A percentile compares a stretch with the other conserved stretches of the same genome.
Conservation (phyloP, 1,140 invertebrate genomes). For the Drosophila nannoptera region DNA sequence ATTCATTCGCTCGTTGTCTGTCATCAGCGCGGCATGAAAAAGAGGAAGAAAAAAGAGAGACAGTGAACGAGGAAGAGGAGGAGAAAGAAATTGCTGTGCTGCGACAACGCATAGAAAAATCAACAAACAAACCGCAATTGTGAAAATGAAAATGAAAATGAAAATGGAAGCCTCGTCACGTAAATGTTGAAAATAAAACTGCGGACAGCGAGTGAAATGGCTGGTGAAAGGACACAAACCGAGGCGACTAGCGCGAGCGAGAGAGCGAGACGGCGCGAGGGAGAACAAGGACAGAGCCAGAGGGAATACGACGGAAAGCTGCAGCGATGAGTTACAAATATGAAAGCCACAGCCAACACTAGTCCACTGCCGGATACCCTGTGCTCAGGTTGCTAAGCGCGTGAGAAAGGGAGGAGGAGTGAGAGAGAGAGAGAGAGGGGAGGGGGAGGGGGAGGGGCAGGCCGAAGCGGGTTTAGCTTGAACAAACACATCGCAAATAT, state of each 20-base stretch:
- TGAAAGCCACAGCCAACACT: neutral
- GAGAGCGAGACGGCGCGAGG: neutral
- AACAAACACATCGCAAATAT: no score
- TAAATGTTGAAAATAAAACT: slow-evolving; percentile 24
- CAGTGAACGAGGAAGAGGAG: neutral
- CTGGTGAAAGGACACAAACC: neutral
- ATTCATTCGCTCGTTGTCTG: neutral
- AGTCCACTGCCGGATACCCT: slow-evolving; percentile 1
- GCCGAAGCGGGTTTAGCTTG: no score
- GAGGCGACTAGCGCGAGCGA: neutral
- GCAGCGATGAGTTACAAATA: neutral
- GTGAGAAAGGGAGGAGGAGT: no score
- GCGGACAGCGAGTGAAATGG: slow-evolving; percentile 5
- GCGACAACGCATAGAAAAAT: slow-evolving; percentile 40
- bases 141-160: slow-evolving; percentile 37
- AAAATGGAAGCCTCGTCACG: slow-evolving; percentile 18
- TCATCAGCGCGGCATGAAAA: neutral
- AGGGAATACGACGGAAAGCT: neutral
- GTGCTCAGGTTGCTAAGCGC: no score
- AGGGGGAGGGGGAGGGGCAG: no score
- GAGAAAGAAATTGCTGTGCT: slow-evolving; percentile 34
- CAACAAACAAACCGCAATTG: slow-evolving; percentile 63
- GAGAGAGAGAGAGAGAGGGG: no score
- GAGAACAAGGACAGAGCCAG: slow-evolving; percentile 7
- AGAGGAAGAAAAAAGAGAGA: neutral